phyloP scores from a whole-genome alignment of 2,113 vertebrate genomes.

The Pyrgilauda ruficollis region DNA sequence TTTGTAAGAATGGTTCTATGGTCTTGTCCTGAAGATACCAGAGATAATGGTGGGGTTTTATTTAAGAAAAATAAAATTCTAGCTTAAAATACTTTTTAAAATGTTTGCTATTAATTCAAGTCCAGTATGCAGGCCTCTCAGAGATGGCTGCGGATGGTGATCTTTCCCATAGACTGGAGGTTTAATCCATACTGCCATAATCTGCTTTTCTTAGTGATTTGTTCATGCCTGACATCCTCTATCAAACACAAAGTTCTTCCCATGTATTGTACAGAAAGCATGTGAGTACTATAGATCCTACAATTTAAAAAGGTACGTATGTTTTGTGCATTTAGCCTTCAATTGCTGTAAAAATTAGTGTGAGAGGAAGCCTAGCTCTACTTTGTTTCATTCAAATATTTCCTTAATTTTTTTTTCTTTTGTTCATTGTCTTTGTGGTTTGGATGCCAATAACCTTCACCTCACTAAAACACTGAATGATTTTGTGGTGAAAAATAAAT shows the following conservation, averaged over 20 bases:
- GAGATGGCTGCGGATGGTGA: neutral
- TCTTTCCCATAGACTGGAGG: too few relatives aligned
- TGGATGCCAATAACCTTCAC: neutral
- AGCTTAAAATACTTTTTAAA: neutral
- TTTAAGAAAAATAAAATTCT: neutral
- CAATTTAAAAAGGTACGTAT: neutral
- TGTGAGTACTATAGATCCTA: accelerated
- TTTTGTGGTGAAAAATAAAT: neutral
- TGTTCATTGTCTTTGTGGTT: neutral
- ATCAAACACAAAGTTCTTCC: neutral
- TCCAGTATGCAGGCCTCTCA: neutral
- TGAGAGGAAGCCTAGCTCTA: neutral
- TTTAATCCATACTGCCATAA: neutral
- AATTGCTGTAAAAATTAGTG: neutral
- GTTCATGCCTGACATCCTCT: neutral
- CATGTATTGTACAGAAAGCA: accelerated
- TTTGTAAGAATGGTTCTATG: neutral
- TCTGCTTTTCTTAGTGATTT: neutral
- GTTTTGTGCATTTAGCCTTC: neutral
- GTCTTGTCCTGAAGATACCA: neutral
- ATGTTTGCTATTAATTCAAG: neutral
- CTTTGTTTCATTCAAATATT: neutral
- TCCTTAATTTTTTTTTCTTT: neutral
- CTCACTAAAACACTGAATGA: neutral
- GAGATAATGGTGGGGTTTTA: neutral